phyloP scores from a whole-genome alignment of 2,113 vertebrate genomes.

The Pangasianodon gigas region DNA sequence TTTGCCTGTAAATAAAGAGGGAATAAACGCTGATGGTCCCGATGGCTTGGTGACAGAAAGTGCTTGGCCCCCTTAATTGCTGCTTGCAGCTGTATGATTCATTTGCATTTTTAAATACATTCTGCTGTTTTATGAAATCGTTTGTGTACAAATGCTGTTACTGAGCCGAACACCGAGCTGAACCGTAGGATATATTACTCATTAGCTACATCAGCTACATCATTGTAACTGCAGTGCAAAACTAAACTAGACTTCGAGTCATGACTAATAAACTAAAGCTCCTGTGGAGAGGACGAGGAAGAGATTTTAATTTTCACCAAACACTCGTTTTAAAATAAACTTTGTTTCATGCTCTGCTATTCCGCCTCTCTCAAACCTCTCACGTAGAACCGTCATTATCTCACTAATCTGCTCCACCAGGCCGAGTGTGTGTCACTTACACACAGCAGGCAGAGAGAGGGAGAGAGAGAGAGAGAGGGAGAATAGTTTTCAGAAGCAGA shows the following conservation, averaged over 20 bases:
- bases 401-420: neutral
- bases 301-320: neutral
- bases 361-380: neutral
- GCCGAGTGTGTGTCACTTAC: neutral
- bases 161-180: neutral
- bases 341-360: neutral
- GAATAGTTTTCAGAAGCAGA: neutral
- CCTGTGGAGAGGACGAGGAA: neutral
- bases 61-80: neutral
- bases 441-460: too few relatives aligned
- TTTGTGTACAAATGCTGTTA: too few relatives aligned
- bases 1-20: neutral
- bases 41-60: neutral
- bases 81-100: neutral
- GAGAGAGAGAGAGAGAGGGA: too few relatives aligned
- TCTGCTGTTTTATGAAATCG: too few relatives aligned
- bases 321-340: neutral
- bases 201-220: neutral
- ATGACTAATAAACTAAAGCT: neutral
- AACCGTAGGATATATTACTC: neutral
- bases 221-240: neutral
- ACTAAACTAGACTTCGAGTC: neutral
- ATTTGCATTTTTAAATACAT: neutral
- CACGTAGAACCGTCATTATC: neutral
- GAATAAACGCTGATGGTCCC: neutral